phyloP scores from a whole-genome alignment of 2,797 vertebrate genomes.

The Aphelocoma californica region DNA sequence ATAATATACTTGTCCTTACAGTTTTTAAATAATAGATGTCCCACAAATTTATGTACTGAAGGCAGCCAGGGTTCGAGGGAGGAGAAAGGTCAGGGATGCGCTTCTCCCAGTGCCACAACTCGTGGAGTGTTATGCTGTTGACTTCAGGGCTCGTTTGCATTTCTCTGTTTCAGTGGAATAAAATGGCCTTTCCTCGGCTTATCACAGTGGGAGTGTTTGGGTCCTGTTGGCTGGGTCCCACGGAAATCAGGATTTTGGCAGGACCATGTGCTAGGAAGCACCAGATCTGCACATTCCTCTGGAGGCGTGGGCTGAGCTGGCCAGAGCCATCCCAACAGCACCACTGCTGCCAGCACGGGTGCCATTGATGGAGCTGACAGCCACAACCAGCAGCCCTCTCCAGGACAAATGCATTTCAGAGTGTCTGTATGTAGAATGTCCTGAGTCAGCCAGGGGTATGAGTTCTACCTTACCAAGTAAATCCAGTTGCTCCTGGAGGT shows the following conservation, averaged over 20 bases:
- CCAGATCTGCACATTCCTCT: neutral
- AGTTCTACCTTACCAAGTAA: rapidly evolving
- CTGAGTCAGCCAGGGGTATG: neutral
- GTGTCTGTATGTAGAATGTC: rapidly evolving
- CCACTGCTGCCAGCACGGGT: neutral
- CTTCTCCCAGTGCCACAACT: slow-evolving; percentile 58
- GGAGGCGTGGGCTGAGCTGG: neutral
- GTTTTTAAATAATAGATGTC: slow-evolving; percentile 82
- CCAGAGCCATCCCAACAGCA: neutral
- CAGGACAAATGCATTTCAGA: rapidly evolving
- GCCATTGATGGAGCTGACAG: rapidly evolving
- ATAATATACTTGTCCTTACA: slow-evolving; percentile 77
- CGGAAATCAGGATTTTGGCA: neutral
- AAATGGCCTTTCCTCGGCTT: slow-evolving; percentile 13
- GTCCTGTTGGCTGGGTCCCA: neutral
- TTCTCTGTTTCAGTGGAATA: neutral
- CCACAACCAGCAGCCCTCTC: neutral
- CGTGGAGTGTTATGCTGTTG: slow-evolving; percentile 58
- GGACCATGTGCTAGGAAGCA: neutral
- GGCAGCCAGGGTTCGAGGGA: slow-evolving; percentile 64
- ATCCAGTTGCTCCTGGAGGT: neutral
- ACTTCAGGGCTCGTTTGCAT: neutral
- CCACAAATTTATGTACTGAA: slow-evolving; percentile 72
- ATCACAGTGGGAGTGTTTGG: neutral
- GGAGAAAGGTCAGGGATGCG: slow-evolving; percentile 68